Evolutionary conservation across 1,140 invertebrate species (phyloP).

Genomic region (Lepidotrigona ventralis): DNA sequence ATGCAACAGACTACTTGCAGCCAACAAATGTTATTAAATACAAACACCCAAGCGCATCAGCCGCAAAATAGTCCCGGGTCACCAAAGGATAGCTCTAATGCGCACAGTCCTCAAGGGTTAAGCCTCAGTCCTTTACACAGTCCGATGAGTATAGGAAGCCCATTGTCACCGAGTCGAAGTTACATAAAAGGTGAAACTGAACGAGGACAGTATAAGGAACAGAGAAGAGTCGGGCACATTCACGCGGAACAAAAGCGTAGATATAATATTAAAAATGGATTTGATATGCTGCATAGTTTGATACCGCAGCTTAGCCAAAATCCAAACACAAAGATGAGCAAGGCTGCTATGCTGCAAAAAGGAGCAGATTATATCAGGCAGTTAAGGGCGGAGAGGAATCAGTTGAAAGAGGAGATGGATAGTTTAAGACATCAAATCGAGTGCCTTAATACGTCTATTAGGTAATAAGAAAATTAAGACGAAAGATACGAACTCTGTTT

Average conservation of each 20-base stretch:
- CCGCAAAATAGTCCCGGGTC: slow-evolving; percentile 73
- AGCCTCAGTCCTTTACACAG: slow-evolving; percentile 79
- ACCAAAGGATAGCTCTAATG: slow-evolving; percentile 72
- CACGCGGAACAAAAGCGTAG: slow-evolving; percentile 99
- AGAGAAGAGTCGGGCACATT: slow-evolving; percentile 92
- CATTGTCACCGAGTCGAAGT: slow-evolving; percentile 71
- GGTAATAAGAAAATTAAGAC: slow-evolving; percentile 80
- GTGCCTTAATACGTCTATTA: slow-evolving; percentile 93
- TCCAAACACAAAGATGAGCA: slow-evolving; percentile 95
- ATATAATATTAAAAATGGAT: slow-evolving; percentile 98
- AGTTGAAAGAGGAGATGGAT: slow-evolving; percentile 95
- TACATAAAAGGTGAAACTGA: slow-evolving; percentile 75
- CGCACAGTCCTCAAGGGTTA: slow-evolving; percentile 75
- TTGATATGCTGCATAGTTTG: slow-evolving; percentile 95
- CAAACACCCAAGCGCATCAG: slow-evolving; percentile 69
- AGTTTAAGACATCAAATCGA: slow-evolving; percentile 93
- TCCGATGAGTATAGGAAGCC: slow-evolving; percentile 77
- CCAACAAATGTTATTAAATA: slow-evolving; percentile 68
- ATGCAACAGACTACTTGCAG: slow-evolving; percentile 64
- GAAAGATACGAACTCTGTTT: background rate
- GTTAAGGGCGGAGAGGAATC: slow-evolving; percentile 90
- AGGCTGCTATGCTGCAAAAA: slow-evolving; percentile 98
- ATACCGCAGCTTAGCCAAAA: slow-evolving; percentile 95
- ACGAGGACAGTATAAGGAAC: slow-evolving; percentile 81
- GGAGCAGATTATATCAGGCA: slow-evolving; percentile 97